Conservation (phyloP, 1,140 invertebrate species). For the Pentalonia nigronervosa region DNA sequence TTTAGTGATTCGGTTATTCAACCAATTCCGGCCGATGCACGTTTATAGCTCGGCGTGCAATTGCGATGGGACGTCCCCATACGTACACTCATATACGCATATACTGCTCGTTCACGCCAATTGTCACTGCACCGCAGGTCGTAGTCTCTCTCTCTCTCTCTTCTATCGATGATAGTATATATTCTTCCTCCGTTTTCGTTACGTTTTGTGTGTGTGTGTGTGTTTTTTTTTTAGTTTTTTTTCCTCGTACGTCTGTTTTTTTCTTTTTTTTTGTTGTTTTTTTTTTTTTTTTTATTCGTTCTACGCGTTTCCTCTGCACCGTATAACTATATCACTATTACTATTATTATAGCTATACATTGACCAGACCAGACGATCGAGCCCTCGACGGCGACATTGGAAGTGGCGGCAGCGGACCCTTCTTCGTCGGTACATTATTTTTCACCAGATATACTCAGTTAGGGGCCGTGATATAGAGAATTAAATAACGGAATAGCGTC, state of each 20-base stretch:
- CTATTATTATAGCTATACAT: background rate
- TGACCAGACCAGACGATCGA: slow-evolving; percentile 27
- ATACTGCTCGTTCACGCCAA: background rate
- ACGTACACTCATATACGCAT: background rate
- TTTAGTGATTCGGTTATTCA: slow-evolving; percentile 58
- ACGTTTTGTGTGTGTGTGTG: background rate
- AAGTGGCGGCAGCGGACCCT: background rate
- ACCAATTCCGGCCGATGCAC: slow-evolving; percentile 47
- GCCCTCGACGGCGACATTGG: background rate
- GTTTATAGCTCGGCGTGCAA: slow-evolving; percentile 36
- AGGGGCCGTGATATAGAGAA: background rate
- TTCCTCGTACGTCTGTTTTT: slow-evolving; percentile 16
- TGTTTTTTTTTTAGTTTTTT: slow-evolving; percentile 41
- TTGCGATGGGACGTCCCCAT: slow-evolving; percentile 50
- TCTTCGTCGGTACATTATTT: background rate
- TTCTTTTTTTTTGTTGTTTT: background rate
- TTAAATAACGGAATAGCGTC: background rate
- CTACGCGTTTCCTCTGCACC: background rate
- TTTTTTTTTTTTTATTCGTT: slow-evolving; percentile 9
- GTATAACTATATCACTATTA: background rate
- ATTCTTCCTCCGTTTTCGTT: background rate
- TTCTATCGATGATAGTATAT: too few species aligned
- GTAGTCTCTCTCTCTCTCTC: too few species aligned
- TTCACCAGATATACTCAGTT: background rate
- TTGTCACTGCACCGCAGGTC: background rate